Conservation (phyloP, 2,888 invertebrate genomes). For the Slavum lentiscoides region DNA sequence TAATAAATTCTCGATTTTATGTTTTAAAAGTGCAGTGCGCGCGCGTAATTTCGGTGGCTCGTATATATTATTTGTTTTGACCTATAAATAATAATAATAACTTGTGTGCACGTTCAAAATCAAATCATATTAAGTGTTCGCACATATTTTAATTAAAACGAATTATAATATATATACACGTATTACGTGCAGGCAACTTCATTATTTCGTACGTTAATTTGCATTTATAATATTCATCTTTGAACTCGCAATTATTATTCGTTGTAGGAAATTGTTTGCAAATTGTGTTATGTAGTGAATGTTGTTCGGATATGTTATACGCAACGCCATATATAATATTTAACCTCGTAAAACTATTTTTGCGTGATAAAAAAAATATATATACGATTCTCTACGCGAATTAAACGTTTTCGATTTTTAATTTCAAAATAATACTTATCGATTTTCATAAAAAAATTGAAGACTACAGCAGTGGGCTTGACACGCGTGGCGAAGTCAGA, state of each 20-base stretch:
- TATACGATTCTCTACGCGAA: neutral
- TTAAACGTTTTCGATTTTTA: neutral
- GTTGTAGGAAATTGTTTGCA: neutral
- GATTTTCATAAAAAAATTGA: no score
- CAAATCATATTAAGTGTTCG: no score
- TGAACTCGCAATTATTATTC: conserved; percentile 10
- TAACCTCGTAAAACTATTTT: conserved; percentile 14
- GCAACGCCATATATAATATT: neutral
- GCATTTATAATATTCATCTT: conserved; percentile 23
- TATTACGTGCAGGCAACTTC: neutral
- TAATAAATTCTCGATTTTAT: no score
- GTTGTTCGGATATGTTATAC: neutral
- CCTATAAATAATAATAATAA: no score
- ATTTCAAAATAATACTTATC: no score
- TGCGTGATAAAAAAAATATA: neutral
- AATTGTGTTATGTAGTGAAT: neutral
- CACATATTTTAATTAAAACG: neutral
- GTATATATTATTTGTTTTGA: no score
- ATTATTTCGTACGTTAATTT: conserved; percentile 13
- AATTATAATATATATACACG: neutral
- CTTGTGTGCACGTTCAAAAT: no score
- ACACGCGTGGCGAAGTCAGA: no score
- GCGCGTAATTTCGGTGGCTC: no score
- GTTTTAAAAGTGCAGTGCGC: no score
- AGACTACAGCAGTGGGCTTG: no score